Percentiles rank a stretch among this genome's conserved stretches.
phyloP scores from a whole-genome alignment of 2,113 vertebrate species.

The Typhlomys cinereus region DNA sequence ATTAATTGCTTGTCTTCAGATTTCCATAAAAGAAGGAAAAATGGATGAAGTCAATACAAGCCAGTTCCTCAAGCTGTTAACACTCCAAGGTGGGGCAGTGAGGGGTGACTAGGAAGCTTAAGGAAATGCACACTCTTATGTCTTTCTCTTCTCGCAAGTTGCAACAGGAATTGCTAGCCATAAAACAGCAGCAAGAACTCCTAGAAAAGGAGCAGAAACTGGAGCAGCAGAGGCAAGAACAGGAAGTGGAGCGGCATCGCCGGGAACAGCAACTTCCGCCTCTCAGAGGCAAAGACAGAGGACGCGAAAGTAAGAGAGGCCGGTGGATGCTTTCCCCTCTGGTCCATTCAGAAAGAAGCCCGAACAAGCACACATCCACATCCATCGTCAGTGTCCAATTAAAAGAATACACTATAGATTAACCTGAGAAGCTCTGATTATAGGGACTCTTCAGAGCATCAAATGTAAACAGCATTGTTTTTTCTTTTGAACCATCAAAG shows the following conservation, averaged over 20 bases:
- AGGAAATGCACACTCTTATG: constrained; percentile 84
- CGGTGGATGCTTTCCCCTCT: constrained; percentile 38
- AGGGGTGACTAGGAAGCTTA: constrained; percentile 68
- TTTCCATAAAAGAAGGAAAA: background rate
- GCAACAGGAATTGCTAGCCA: constrained; percentile 98
- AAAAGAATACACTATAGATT: background rate
- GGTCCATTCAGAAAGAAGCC: background rate
- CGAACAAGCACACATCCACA: background rate
- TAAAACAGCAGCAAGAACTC: constrained; percentile 98
- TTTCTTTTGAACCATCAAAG: background rate
- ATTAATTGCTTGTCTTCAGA: constrained; percentile 16
- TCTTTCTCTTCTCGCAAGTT: constrained; percentile 91
- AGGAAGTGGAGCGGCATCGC: constrained; percentile 94
- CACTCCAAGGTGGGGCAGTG: constrained; percentile 54
- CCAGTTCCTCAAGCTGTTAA: constrained; percentile 42
- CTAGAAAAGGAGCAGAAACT: constrained; percentile 97
- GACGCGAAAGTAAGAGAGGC: constrained; percentile 94
- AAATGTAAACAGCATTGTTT: background rate
- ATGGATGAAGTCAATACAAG: constrained; percentile 49
- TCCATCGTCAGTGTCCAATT: constrained; percentile 21
- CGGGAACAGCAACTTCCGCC: constrained; percentile 94
- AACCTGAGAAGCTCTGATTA: background rate
- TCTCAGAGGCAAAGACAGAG: constrained; percentile 94
- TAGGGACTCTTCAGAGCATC: background rate
- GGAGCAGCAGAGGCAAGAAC: constrained; percentile 96